A percentile compares a stretch with the other conserved stretches of the same genome.
Evolutionary conservation across 1,140 invertebrate genomes (phyloP).

Genomic region (Cyrtorhinus lividipennis): DNA sequence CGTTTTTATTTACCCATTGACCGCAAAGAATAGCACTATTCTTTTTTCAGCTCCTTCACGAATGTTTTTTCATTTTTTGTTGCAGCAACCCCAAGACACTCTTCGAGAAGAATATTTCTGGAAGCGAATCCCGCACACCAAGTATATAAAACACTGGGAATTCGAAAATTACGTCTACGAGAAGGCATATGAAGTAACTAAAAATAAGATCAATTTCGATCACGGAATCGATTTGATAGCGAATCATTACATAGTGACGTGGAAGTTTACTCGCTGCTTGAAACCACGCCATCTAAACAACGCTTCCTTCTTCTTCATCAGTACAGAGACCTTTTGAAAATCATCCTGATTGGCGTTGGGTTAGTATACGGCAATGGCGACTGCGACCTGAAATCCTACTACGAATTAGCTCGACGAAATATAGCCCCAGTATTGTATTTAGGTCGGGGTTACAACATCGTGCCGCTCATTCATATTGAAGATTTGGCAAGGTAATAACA

Average conservation of each 20-base stretch:
- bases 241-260: too few relatives aligned
- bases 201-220: too few relatives aligned
- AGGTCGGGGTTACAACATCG: not conserved
- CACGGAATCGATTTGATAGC: too few relatives aligned
- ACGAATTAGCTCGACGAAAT: not conserved
- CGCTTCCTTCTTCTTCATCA: too few relatives aligned
- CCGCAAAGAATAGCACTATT: too few relatives aligned
- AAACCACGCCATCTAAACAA: too few relatives aligned
- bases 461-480: not conserved
- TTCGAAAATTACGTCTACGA: constrained; percentile 11
- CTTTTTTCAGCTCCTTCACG: too few relatives aligned
- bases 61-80: too few relatives aligned
- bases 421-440: not conserved
- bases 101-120: constrained; percentile 4
- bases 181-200: not conserved
- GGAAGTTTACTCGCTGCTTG: too few relatives aligned
- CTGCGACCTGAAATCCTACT: not conserved
- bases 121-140: not conserved
- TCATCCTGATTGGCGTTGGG: not conserved
- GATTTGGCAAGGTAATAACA: not conserved
- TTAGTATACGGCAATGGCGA: not conserved
- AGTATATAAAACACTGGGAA: constrained; percentile 6
- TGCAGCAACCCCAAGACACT: not conserved
- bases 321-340: not conserved
- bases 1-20: too few relatives aligned